Percentiles rank a stretch among this genome's conserved stretches.
Evolutionary conservation across 2,113 vertebrate species (phyloP).

Genomic region (Apodemus sylvaticus): DNA sequence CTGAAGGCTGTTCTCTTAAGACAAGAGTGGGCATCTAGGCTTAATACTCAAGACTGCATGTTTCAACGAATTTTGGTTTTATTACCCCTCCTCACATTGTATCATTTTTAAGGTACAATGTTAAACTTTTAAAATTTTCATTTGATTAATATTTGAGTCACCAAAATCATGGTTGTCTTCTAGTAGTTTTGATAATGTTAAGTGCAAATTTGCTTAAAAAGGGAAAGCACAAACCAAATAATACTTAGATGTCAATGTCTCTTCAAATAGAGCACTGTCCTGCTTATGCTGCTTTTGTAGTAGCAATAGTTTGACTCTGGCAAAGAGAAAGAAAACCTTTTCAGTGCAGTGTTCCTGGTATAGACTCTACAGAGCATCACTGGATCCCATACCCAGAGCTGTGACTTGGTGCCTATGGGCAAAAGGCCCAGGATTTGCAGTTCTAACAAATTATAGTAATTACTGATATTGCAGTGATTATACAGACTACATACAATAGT

Average conservation of each 20-base stretch:
- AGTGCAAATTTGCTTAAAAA: neutral
- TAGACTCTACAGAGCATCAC: neutral
- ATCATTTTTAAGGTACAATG: constrained; percentile 42
- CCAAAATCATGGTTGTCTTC: neutral
- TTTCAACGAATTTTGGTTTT: neutral
- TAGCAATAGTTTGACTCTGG: neutral
- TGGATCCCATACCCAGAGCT: neutral
- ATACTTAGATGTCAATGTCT: neutral
- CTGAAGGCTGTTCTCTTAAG: neutral
- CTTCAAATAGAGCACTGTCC: neutral
- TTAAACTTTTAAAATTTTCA: neutral
- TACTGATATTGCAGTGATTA: neutral
- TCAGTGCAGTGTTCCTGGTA: neutral
- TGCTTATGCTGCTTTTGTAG: neutral
- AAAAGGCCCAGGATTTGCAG: neutral
- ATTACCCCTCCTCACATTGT: neutral
- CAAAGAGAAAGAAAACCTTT: neutral
- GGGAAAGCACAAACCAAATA: constrained; percentile 16
- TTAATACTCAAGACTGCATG: neutral
- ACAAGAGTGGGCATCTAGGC: constrained; percentile 34
- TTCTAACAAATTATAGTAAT: neutral
- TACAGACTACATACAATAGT: neutral
- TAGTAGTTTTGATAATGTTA: constrained; percentile 15
- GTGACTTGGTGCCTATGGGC: neutral
- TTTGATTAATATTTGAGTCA: constrained; percentile 38